These are phyloP conservation scores for Nestor notabilis DNA, from an alignment of 2,113 vertebrate species.

Conservation along the genomic window DNA sequence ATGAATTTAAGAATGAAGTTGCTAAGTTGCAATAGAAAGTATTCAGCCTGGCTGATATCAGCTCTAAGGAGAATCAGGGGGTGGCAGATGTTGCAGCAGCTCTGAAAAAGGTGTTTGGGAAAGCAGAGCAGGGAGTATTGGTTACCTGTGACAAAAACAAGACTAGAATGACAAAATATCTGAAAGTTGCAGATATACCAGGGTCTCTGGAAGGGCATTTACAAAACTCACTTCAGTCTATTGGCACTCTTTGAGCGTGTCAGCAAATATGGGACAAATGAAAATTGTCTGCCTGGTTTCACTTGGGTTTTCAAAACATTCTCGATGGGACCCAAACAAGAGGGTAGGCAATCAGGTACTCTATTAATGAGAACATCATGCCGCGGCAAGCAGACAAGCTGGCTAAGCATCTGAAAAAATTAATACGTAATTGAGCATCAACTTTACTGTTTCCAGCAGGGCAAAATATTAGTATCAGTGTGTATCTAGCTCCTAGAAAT, in stretches of 20 bases:
- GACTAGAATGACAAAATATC: conserved; percentile 13
- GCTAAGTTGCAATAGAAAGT: background rate
- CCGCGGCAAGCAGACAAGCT: background rate
- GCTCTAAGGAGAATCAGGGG: background rate
- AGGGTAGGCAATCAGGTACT: background rate
- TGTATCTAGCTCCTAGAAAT: background rate
- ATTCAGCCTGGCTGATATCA: background rate
- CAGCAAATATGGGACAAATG: conserved; percentile 23
- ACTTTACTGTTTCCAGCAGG: background rate
- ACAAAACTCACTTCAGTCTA: conserved; percentile 14
- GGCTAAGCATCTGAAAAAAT: background rate
- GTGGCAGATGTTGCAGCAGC: background rate
- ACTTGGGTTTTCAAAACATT: conserved; percentile 10
- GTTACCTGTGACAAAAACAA: background rate
- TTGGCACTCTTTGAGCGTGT: background rate
- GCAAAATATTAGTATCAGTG: background rate
- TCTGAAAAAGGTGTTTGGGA: background rate
- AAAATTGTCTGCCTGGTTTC: conserved; percentile 2
- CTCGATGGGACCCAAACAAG: background rate
- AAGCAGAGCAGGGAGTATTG: background rate
- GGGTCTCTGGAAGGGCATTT: conserved; percentile 4
- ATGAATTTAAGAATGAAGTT: background rate
- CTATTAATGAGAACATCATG: background rate
- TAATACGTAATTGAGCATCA: background rate
- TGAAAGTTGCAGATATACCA: background rate